These are phyloP conservation scores for Cantharis flavilabris DNA, from an alignment of 2,888 invertebrate genomes.

Conservation along the genomic window DNA sequence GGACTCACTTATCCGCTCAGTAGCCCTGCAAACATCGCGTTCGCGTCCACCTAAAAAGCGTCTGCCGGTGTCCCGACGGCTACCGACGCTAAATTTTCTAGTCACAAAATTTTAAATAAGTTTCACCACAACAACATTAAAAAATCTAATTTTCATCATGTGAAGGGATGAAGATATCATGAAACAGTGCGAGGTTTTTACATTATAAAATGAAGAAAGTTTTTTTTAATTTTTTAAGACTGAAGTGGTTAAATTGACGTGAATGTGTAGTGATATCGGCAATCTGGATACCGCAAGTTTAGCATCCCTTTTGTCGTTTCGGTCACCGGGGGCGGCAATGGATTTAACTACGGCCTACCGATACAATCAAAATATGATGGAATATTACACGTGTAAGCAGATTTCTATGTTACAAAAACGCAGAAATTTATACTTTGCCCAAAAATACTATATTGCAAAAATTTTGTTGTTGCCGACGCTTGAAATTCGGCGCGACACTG, in stretches of 20 bases:
- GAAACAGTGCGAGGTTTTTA: not conserved
- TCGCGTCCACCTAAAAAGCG: conserved; percentile 44
- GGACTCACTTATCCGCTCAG: conserved; percentile 52
- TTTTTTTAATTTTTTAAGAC: not conserved
- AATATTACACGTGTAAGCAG: conserved; percentile 94
- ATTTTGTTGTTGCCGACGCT: not conserved
- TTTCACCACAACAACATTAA: not conserved
- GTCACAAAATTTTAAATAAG: conserved; percentile 35
- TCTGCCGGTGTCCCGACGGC: conserved; percentile 48
- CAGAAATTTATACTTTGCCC: not conserved
- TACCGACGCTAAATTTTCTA: conserved; percentile 42
- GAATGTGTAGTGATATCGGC: conserved; percentile 41
- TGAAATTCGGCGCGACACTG: not conserved
- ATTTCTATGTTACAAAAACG: not conserved
- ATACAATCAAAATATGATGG: conserved; percentile 98
- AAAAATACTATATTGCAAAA: too few relatives aligned
- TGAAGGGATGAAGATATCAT: not conserved
- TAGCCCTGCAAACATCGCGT: conserved; percentile 53
- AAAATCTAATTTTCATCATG: not conserved
- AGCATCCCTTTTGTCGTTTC: conserved; percentile 68
- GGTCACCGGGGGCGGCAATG: conserved; percentile 74
- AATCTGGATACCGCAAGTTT: conserved; percentile 72
- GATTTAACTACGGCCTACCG: conserved; percentile 93
- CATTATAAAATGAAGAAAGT: not conserved
- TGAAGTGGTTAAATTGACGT: conserved; percentile 20